phyloP scores from a whole-genome alignment of 2,113 vertebrate genomes.

The Agapornis roseicollis region DNA sequence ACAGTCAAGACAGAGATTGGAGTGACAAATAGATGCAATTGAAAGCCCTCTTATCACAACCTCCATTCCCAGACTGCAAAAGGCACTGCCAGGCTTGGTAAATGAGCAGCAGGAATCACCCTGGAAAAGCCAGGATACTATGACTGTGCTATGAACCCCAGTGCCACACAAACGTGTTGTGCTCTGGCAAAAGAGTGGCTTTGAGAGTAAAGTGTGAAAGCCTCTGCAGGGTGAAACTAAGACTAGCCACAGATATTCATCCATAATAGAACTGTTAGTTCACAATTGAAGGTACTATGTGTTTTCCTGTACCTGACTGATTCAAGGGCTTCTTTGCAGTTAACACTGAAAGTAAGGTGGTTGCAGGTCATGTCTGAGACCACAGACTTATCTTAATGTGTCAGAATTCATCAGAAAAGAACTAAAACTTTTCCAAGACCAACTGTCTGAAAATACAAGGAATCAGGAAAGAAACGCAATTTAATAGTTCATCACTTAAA shows the following conservation, averaged over 20 bases:
- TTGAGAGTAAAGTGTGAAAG: neutral
- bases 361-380: neutral
- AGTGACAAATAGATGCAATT: neutral
- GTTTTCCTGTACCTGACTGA: neutral
- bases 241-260: neutral
- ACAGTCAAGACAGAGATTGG: neutral
- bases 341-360: neutral
- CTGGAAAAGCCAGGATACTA: neutral
- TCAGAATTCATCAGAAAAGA: neutral
- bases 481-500: neutral
- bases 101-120: neutral
- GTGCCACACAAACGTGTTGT: neutral
- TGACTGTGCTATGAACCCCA: neutral
- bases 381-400: neutral
- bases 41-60: neutral
- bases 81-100: neutral
- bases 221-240: neutral
- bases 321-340: neutral
- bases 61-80: neutral
- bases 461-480: neutral
- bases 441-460: neutral
- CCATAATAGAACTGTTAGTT: neutral
- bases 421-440: neutral
- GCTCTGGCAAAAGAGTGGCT: neutral
- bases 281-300: neutral